Evolutionary conservation across 2,888 invertebrate genomes (phyloP).

Genomic region (Amiota communis): DNA sequence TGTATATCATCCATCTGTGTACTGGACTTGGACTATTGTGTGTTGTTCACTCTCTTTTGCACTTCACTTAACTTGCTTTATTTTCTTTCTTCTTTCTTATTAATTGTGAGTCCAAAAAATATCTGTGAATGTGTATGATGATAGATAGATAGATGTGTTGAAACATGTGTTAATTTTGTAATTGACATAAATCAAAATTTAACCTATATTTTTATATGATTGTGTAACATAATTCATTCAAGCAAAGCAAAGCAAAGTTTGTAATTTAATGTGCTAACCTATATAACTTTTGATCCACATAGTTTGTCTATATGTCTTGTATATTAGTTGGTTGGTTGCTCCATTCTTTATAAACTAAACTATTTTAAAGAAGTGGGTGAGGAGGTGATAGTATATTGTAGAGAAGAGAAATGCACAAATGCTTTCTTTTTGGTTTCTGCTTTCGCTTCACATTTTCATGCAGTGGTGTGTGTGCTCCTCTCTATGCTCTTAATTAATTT

Average conservation of each 20-base stretch:
- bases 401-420: not conserved
- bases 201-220: conserved; percentile 13
- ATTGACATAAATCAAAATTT: conserved; percentile 53
- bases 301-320: too few relatives aligned
- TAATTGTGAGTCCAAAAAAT: not conserved
- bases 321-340: too few relatives aligned
- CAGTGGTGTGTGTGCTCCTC: too few relatives aligned
- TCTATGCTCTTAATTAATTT: too few relatives aligned
- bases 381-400: not conserved
- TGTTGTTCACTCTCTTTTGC: not conserved
- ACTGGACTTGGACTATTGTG: not conserved
- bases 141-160: too few relatives aligned
- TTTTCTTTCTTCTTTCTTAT: conserved; percentile 15
- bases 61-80: not conserved
- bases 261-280: not conserved
- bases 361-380: too few relatives aligned
- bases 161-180: conserved; percentile 56
- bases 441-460: too few relatives aligned
- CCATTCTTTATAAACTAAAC: too few relatives aligned
- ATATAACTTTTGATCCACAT: too few relatives aligned
- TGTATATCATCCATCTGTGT: not conserved
- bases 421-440: too few relatives aligned
- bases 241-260: not conserved
- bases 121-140: too few relatives aligned
- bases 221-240: not conserved